Evolutionary conservation across 2,888 invertebrate genomes (phyloP), one percentile per base, ranked within the genome.

Genomic region (Chrysomela aeneicollis): DNA sequence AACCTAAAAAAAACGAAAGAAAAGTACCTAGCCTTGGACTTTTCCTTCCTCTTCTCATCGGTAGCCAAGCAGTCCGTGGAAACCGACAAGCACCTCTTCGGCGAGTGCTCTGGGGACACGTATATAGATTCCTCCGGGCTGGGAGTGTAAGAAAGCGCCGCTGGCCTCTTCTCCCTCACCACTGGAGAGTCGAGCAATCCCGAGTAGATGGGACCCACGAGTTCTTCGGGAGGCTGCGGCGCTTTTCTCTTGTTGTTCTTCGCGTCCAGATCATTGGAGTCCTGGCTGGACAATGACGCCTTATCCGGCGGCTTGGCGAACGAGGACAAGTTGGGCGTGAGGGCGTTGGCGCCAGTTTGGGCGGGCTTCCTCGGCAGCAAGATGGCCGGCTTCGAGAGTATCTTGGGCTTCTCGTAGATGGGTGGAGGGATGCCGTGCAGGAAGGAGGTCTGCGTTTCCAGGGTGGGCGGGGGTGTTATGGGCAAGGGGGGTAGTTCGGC

Each of bases 151-250:
- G 87, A 87, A 0, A 87, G 84, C 6, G 88, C 90, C 55, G 92
- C 84, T 74, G 92, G 92, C 8, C 91, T 84, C 79, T 91, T 92
- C 78, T 92, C 92, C 35, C 69, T 63, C 74, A 22, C 89, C 1
- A 76, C 76, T 5, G 79, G 78, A 1, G 75, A 88, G 70, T 90
- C 90, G 4, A 88, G 87, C 70, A 89, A 89, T 78, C 89, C 85
- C 74, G 88, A 86, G 81, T 89, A 90, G 19, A 63, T 47, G 2
- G 63, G 46, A 1, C n/a, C 57, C 83, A 81, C 66, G 46, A 81
- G 81, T 71, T 87, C 87, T 71, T 89, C 87, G 50, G 91, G 93
- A 17, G 93, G 92, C 74, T 90, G 90, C 0, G 93, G 93, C 0
- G 93, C 93, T 81, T 91, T 88, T 55, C 92, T 86, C 81, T 93